phyloP scores from a whole-genome alignment of 2,113 vertebrate species.

The Ceuthmochares aereus region DNA sequence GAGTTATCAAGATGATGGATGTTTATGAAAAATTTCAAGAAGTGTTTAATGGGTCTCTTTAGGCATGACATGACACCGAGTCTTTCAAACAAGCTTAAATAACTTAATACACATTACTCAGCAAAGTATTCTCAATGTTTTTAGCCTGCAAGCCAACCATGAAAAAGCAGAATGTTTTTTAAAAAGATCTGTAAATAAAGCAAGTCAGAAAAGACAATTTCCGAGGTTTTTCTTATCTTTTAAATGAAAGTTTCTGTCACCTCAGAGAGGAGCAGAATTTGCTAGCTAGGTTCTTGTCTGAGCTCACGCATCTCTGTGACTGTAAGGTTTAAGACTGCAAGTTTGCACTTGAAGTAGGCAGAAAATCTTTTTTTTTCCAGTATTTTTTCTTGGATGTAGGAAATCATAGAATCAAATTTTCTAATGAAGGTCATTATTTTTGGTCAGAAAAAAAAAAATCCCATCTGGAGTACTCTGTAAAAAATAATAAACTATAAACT shows the following conservation, averaged over 20 bases:
- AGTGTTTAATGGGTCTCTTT: not conserved
- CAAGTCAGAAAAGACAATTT: not conserved
- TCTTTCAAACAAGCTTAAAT: conserved; percentile 4
- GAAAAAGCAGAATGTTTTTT: not conserved
- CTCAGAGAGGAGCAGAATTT: not conserved
- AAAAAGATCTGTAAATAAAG: not conserved
- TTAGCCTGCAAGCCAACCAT: not conserved
- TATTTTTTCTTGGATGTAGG: not conserved
- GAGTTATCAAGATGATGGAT: not conserved
- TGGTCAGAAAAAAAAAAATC: not conserved
- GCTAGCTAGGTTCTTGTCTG: not conserved
- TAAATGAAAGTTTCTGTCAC: not conserved
- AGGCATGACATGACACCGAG: not conserved
- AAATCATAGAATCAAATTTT: not conserved
- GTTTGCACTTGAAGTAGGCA: not conserved
- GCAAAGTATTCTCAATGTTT: not conserved
- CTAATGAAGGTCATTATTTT: not conserved
- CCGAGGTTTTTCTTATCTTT: not conserved
- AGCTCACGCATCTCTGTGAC: not conserved
- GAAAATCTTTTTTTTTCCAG: not conserved
- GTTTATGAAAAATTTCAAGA: not conserved
- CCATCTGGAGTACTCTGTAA: not conserved
- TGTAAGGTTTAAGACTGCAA: not conserved
- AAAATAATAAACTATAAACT: not conserved
- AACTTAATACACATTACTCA: not conserved